These are phyloP conservation scores for Triplophysa bombifrons DNA, from an alignment of 2,797 vertebrate species.

Conservation along the genomic window DNA sequence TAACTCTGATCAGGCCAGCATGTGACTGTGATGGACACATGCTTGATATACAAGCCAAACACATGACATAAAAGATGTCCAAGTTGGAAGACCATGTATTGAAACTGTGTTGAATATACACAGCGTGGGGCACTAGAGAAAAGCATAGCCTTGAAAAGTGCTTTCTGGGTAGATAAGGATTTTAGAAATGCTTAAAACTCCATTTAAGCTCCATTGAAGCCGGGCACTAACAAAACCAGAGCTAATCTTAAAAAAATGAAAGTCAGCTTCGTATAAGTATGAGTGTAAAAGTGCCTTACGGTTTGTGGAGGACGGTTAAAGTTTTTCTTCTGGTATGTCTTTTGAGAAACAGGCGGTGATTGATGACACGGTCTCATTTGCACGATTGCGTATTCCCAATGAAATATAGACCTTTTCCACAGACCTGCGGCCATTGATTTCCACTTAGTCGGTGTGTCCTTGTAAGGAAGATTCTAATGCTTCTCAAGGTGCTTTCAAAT, in stretches of 20 bases:
- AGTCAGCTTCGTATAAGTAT: background rate
- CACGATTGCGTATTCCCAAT: constrained; percentile 76
- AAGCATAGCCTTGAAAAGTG: background rate
- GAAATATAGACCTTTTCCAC: constrained; percentile 73
- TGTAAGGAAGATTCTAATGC: constrained; percentile 54
- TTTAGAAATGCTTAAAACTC: background rate
- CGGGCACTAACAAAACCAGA: no score
- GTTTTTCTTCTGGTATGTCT: constrained; percentile 24
- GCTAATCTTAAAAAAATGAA: no score
- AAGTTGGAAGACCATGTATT: background rate
- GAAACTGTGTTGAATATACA: background rate
- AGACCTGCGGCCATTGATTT: constrained; percentile 75
- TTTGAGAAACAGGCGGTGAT: constrained; percentile 62
- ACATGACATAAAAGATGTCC: background rate
- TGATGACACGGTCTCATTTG: constrained; percentile 72
- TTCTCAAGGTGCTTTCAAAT: constrained; percentile 56
- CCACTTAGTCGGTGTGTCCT: constrained; percentile 69
- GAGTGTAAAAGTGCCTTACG: constrained; percentile 16
- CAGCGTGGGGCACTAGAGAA: background rate
- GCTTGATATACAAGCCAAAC: background rate
- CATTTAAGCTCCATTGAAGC: no score
- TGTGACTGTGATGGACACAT: background rate
- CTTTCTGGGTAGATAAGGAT: background rate
- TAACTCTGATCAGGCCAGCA: background rate
- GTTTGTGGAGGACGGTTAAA: constrained; percentile 38